Base-by-base conservation (phyloP, 2,797 vertebrate species). In the Chelmon rostratus region DNA sequence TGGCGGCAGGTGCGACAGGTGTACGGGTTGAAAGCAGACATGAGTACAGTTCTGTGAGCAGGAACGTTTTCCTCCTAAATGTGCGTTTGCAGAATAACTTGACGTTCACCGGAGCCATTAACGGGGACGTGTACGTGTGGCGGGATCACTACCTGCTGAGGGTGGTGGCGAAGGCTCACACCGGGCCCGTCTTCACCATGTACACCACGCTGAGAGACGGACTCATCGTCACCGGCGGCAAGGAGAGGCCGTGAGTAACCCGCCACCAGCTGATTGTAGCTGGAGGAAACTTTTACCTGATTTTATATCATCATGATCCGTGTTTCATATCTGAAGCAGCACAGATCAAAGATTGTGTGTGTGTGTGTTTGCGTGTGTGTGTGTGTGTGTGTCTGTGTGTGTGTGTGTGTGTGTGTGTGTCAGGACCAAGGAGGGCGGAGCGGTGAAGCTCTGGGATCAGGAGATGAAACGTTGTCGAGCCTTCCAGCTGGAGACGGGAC, bases 401-500 rank as follows among this genome's bases (percentile, higher is more conserved):
- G 42, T 65, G 25, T 66, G 49, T 61, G 47, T 54, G 57, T 71
- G 13, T 44, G 63, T 52, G 31, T 76, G 61, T 82, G 33, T 75
- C 85, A 99, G 98, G 80, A 98, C 97, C 0, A 99, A 99, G 90
- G 98, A 99, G 91, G 98, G 98, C 0, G 98, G 98, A 0, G 97
- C 98, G 1, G 97, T 99, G 18, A 99, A 98, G 80, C 89, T 99
- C 3, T 99, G 98, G 98, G 98, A 99, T 86, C 98, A 99, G 91
- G 97, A 99, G 93, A 98, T 99, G 98, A 99, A 97, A 57, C 93
- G 98, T 3, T 99, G 98, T 76, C 91, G 98, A 73, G 97, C 97
- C 0, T 98, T 99, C 88, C 98, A 99, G 91, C 95, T 99, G 71
- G 98, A 98, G 93, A 98, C 97, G 0, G 97, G 97, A 1, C 97